These are phyloP conservation scores for Hydrolagus affinis DNA, from an alignment of 2,113 vertebrate genomes.

Conservation along the genomic window DNA sequence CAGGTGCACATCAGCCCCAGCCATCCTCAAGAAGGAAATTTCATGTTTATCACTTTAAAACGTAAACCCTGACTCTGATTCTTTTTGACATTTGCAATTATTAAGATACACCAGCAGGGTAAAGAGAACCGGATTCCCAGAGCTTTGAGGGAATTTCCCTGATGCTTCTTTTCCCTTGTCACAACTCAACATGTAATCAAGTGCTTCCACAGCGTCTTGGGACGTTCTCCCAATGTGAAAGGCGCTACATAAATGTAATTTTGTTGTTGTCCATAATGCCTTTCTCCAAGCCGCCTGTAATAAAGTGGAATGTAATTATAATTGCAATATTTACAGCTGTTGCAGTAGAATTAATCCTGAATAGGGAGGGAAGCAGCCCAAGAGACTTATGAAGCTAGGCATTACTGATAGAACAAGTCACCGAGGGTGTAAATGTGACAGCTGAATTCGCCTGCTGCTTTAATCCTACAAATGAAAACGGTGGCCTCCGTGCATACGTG, in stretches of 20 bases:
- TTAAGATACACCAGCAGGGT: not conserved
- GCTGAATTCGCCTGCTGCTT: not conserved
- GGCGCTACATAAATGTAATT: too few species aligned
- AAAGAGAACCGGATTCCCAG: not conserved
- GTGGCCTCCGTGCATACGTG: not conserved
- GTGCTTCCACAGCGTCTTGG: too few species aligned
- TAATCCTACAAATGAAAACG: not conserved
- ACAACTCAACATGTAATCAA: not conserved
- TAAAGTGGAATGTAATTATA: not conserved
- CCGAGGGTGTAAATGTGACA: not conserved
- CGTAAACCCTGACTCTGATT: not conserved
- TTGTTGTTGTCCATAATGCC: too few species aligned
- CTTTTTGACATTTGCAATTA: not conserved
- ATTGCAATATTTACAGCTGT: not conserved
- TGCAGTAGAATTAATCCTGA: not conserved
- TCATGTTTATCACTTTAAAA: not conserved
- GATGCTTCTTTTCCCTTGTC: not conserved
- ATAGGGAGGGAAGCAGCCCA: not conserved
- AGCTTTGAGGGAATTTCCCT: not conserved
- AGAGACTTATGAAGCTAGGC: not conserved
- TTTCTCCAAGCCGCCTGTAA: not conserved
- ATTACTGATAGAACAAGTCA: not conserved
- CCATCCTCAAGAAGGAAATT: not conserved
- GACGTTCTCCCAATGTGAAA: too few species aligned
- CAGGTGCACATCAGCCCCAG: not conserved